A percentile compares a stretch with the other conserved stretches of the same genome.
Evolutionary conservation across 2,888 invertebrate species (phyloP).

Genomic region (Drosophila fungiperda): DNA sequence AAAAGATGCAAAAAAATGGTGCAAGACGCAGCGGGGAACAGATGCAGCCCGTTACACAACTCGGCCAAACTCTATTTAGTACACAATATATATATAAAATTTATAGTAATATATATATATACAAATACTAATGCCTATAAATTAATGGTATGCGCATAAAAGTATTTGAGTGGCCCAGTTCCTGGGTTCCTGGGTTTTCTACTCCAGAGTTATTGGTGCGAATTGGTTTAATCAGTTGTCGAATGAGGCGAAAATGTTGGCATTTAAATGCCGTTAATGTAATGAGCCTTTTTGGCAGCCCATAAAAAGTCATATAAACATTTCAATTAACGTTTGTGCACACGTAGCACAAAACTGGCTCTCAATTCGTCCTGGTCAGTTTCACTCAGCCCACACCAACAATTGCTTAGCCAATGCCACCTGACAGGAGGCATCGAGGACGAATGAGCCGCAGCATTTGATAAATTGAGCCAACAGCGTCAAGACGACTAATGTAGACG

Average conservation of each 20-base stretch:
- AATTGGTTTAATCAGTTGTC: slow-evolving; percentile 71
- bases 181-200: slow-evolving; percentile 17
- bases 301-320: slow-evolving; percentile 81
- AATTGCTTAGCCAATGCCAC: slow-evolving; percentile 37
- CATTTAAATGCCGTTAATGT: slow-evolving; percentile 74
- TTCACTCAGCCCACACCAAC: slow-evolving; percentile 5
- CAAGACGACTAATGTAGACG: slow-evolving; percentile 47
- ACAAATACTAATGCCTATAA: not conserved
- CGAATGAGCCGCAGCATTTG: slow-evolving; percentile 77
- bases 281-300: slow-evolving; percentile 79
- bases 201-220: slow-evolving; percentile 60
- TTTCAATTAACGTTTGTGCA: slow-evolving; percentile 74
- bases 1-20: slow-evolving; percentile 78
- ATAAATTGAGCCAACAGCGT: slow-evolving; percentile 72
- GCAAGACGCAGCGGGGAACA: slow-evolving; percentile 47
- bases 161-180: slow-evolving; percentile 13
- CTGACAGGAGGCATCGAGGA: slow-evolving; percentile 56
- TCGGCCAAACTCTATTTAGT: slow-evolving; percentile 65
- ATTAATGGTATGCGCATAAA: slow-evolving; percentile 20
- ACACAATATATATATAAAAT: slow-evolving; percentile 9
- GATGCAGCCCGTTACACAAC: slow-evolving; percentile 40
- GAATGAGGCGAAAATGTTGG: slow-evolving; percentile 36
- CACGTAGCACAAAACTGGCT: slow-evolving; percentile 57
- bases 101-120: not conserved
- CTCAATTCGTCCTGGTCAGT: slow-evolving; percentile 11